phyloP scores from a whole-genome alignment of 2,888 invertebrate species.

The Macaria liturata region DNA sequence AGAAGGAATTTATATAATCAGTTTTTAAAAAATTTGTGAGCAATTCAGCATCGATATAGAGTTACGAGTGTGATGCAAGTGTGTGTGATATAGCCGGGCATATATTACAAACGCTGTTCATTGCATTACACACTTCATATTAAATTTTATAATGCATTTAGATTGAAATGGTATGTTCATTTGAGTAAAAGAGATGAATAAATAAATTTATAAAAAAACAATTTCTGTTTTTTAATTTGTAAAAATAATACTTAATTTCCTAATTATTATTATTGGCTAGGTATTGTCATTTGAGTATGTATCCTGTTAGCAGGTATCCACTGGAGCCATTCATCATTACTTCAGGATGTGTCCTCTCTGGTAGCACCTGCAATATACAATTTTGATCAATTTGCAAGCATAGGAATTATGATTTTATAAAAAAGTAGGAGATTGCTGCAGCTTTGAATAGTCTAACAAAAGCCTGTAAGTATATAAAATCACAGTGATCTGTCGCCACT shows the following conservation, averaged over 20 bases:
- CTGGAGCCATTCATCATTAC: slow-evolving; percentile 95
- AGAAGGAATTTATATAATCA: slow-evolving; percentile 29
- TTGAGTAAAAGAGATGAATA: slow-evolving; percentile 63
- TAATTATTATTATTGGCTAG: not conserved
- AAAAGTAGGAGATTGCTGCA: no score
- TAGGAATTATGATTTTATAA: no score
- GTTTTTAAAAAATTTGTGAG: slow-evolving; percentile 29
- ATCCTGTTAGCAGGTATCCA: slow-evolving; percentile 94
- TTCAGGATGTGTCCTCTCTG: slow-evolving; percentile 96
- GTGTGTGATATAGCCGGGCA: slow-evolving; percentile 30
- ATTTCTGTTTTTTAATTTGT: slow-evolving; percentile 37
- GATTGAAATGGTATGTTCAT: slow-evolving; percentile 61
- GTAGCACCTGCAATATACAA: slow-evolving; percentile 77
- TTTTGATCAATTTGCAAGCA: not conserved
- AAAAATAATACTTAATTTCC: slow-evolving; percentile 6
- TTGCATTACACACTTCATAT: slow-evolving; percentile 55
- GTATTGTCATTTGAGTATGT: slow-evolving; percentile 67
- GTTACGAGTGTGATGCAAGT: slow-evolving; percentile 30
- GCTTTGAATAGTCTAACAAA: no score
- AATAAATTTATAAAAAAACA: slow-evolving; percentile 55
- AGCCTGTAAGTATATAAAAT: no score
- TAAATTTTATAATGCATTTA: slow-evolving; percentile 66
- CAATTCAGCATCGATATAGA: slow-evolving; percentile 36
- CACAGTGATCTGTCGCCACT: no score
- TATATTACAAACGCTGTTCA: slow-evolving; percentile 42